Percentiles rank a stretch among this genome's conserved stretches.
Conservation (phyloP, 2,113 vertebrate genomes). For the Corythornis cristatus region DNA sequence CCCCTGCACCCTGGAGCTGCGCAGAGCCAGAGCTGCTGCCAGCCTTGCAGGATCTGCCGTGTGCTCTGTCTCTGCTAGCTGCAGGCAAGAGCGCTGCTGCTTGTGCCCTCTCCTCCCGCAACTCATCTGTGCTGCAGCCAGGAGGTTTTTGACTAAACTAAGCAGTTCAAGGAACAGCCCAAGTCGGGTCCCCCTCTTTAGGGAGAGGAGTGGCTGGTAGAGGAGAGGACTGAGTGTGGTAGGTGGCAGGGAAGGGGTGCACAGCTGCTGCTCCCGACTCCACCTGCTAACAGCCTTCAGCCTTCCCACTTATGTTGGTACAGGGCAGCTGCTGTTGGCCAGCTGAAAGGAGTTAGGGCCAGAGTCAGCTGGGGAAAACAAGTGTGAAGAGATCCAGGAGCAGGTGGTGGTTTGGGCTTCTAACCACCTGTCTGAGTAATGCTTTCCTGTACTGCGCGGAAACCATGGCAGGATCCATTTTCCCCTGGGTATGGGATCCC, state of each 20-base stretch:
- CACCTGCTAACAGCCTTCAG: background rate
- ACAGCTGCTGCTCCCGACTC: background rate
- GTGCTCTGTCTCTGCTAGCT: accelerated
- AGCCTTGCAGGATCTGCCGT: accelerated
- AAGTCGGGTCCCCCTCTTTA: accelerated
- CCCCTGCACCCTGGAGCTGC: accelerated
- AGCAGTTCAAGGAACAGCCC: background rate
- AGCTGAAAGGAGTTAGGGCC: conserved; percentile 32
- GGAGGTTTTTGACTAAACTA: background rate
- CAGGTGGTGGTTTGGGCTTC: conserved; percentile 36
- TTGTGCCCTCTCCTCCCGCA: background rate
- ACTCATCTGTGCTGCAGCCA: background rate
- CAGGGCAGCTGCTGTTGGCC: conserved; percentile 7
- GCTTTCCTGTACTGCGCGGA: background rate
- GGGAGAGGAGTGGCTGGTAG: background rate
- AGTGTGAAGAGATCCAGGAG: conserved; percentile 12
- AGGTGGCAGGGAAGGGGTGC: background rate
- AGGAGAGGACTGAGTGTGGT: accelerated
- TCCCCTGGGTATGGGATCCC: background rate
- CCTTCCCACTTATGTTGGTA: background rate
- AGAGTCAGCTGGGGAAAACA: background rate
- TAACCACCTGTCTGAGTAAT: background rate
- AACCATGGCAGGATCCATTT: background rate
- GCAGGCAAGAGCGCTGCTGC: accelerated
- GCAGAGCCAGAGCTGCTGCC: accelerated